These are phyloP conservation scores for Myrmecophaga tridactyla DNA, from an alignment of 2,113 vertebrate genomes.

Conservation along the genomic window DNA sequence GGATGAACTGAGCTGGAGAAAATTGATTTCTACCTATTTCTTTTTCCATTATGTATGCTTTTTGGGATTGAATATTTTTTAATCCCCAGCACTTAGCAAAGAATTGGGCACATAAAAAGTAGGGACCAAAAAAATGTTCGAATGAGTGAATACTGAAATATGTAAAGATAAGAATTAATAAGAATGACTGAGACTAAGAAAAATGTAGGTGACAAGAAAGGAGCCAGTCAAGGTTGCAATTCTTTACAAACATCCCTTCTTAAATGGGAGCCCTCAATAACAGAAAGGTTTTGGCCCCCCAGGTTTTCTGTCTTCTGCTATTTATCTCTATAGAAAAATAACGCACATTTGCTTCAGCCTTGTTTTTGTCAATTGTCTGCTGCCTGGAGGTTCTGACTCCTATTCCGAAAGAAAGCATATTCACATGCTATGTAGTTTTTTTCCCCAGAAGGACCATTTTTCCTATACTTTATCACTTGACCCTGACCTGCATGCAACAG, in stretches of 20 bases:
- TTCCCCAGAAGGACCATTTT: background rate
- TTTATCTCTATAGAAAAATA: constrained; percentile 29
- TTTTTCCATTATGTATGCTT: background rate
- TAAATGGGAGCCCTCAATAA: background rate
- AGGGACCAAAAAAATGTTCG: background rate
- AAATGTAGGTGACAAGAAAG: background rate
- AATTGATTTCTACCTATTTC: background rate
- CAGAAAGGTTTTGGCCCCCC: background rate
- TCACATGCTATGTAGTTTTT: background rate
- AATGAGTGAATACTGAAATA: background rate
- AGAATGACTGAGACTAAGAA: background rate
- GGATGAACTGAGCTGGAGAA: background rate
- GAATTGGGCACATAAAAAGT: background rate
- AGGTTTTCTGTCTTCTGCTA: background rate
- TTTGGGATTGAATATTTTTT: background rate
- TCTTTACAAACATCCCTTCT: background rate
- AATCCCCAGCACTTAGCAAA: background rate
- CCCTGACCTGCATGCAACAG: background rate
- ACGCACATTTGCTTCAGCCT: background rate
- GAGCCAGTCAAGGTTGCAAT: background rate
- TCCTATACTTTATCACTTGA: background rate
- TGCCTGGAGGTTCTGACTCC: background rate
- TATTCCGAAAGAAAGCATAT: background rate
- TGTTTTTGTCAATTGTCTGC: background rate
- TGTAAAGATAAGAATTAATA: background rate